These are phyloP conservation scores for Drosophila multiciliata DNA, from an alignment of 2,888 invertebrate genomes.

Conservation along the genomic window DNA sequence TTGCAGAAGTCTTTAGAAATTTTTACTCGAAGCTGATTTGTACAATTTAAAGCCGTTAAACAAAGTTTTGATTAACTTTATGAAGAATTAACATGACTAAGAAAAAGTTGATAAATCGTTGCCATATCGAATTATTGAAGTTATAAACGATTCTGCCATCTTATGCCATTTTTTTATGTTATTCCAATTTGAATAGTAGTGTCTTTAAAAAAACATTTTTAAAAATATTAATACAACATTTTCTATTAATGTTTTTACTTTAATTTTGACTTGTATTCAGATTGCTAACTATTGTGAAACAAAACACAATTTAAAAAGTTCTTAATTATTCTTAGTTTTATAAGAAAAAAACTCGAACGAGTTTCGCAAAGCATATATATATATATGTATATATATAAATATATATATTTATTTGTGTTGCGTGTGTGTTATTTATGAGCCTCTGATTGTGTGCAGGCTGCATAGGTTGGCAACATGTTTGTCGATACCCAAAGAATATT, in stretches of 20 bases:
- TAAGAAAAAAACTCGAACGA: background rate
- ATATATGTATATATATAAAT: background rate
- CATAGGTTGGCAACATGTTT: constrained; percentile 44
- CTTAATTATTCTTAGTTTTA: background rate
- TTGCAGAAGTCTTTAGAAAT: no score
- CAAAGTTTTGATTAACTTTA: background rate
- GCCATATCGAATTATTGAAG: background rate
- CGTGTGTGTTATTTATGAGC: constrained; percentile 56
- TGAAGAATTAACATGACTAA: background rate
- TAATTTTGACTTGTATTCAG: no score
- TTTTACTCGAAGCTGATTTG: background rate
- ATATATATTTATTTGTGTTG: constrained; percentile 1
- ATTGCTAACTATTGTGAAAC: no score
- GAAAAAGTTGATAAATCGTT: background rate
- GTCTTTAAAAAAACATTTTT: no score
- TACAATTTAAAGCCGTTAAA: no score
- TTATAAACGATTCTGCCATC: background rate
- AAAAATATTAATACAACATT: no score
- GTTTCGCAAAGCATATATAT: background rate
- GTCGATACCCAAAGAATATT: constrained; percentile 12
- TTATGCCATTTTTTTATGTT: background rate
- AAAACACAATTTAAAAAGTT: background rate
- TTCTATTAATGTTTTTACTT: no score
- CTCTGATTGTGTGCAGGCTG: constrained; percentile 57
- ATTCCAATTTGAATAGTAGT: no score